Conservation (phyloP, 2,113 vertebrate species). For the Colossoma macropomum region DNA sequence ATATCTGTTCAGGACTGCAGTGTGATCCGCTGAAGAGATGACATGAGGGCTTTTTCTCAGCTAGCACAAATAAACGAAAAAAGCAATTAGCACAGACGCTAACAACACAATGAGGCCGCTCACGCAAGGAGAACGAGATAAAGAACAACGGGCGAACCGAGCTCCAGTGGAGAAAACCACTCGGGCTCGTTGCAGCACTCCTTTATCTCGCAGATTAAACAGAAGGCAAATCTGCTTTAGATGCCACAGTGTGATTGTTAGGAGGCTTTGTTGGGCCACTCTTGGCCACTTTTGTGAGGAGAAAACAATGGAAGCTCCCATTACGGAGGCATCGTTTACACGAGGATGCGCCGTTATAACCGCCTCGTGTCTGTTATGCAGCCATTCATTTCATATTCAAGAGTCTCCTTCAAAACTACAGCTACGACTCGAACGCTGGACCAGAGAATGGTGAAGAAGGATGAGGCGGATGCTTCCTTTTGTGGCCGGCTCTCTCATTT, state of each 20-base stretch:
- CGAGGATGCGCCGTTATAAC: slow-evolving; percentile 73
- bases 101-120: slow-evolving; percentile 39
- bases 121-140: slow-evolving; percentile 11
- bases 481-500: slow-evolving; percentile 76
- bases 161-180: slow-evolving; percentile 69
- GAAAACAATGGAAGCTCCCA: slow-evolving; percentile 75
- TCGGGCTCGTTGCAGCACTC: slow-evolving; percentile 64
- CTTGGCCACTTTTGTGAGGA: slow-evolving; percentile 70
- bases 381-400: slow-evolving; percentile 76
- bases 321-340: slow-evolving; percentile 68
- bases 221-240: slow-evolving; percentile 78
- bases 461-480: slow-evolving; percentile 68
- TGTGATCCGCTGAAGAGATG: slow-evolving; percentile 32
- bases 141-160: slow-evolving; percentile 46
- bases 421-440: slow-evolving; percentile 70
- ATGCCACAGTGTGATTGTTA: slow-evolving; percentile 79
- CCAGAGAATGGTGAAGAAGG: slow-evolving; percentile 34
- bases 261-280: slow-evolving; percentile 74
- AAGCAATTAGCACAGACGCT: slow-evolving; percentile 46
- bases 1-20: slow-evolving; percentile 37
- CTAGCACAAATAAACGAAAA: slow-evolving; percentile 52
- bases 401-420: slow-evolving; percentile 66
- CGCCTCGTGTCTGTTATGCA: slow-evolving; percentile 76
- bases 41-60: slow-evolving; percentile 38
- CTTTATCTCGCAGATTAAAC: slow-evolving; percentile 74